Conservation (phyloP, 2,113 vertebrate species). For the Procavia capensis region DNA sequence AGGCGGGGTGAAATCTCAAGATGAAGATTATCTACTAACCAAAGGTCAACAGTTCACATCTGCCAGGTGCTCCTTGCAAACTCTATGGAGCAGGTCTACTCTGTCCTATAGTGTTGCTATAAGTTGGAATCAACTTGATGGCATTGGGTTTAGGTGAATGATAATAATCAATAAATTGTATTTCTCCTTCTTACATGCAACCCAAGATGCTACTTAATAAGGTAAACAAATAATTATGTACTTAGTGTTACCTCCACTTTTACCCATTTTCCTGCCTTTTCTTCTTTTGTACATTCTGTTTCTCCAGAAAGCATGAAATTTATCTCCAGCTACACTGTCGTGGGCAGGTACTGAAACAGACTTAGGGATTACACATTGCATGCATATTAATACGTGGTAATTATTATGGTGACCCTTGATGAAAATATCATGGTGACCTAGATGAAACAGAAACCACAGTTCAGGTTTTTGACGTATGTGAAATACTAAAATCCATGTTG, state of each 20-base stretch:
- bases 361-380: background rate
- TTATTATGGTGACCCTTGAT: background rate
- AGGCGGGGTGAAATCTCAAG: background rate
- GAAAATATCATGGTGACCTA: background rate
- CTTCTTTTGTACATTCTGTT: background rate
- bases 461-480: background rate
- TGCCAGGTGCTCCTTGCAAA: too few species aligned
- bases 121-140: background rate
- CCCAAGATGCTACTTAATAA: background rate
- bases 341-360: background rate
- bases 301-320: background rate
- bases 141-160: background rate
- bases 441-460: background rate
- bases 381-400: background rate
- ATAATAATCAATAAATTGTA: background rate
- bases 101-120: too few species aligned
- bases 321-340: background rate
- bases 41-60: too few species aligned
- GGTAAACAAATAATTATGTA: background rate
- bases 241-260: background rate
- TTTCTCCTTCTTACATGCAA: conserved; percentile 31
- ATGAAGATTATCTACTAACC: too few species aligned
- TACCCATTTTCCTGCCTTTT: background rate
- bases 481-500: background rate
- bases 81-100: too few species aligned